These are phyloP conservation scores for Philypnodon macrostomus DNA, from an alignment of 2,797 vertebrate species.

Conservation along the genomic window DNA sequence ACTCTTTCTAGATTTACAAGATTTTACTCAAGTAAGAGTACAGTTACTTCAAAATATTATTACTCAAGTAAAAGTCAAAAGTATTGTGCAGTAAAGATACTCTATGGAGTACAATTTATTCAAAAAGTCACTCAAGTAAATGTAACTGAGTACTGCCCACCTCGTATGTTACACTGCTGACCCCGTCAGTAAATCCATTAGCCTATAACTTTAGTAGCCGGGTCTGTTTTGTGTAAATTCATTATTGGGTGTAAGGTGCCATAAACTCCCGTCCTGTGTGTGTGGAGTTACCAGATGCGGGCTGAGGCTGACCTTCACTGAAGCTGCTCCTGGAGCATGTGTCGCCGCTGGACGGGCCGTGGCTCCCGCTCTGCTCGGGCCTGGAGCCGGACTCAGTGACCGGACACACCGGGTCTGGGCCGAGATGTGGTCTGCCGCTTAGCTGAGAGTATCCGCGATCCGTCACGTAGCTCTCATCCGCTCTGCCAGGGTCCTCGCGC, in stretches of 20 bases:
- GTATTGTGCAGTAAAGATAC: no score
- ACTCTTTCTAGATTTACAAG: no score
- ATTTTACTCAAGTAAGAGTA: no score
- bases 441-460: conserved; percentile 79
- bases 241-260: neutral
- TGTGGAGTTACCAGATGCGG: neutral
- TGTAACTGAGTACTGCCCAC: no score
- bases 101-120: no score
- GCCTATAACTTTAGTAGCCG: no score
- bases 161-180: no score
- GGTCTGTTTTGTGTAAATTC: conserved; percentile 1
- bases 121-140: no score
- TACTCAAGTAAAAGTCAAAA: no score
- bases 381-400: conserved; percentile 76
- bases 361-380: conserved; percentile 73
- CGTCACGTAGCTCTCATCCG: conserved; percentile 72
- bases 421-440: conserved; percentile 76
- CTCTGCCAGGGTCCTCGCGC: conserved; percentile 75
- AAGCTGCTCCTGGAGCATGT: conserved; percentile 82
- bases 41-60: no score
- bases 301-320: conserved; percentile 81
- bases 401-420: conserved; percentile 73
- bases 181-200: no score
- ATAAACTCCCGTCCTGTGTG: neutral
- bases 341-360: conserved; percentile 74